phyloP scores from a whole-genome alignment of 1,140 invertebrate species.

The Bursaphelenchus mucronatus region DNA sequence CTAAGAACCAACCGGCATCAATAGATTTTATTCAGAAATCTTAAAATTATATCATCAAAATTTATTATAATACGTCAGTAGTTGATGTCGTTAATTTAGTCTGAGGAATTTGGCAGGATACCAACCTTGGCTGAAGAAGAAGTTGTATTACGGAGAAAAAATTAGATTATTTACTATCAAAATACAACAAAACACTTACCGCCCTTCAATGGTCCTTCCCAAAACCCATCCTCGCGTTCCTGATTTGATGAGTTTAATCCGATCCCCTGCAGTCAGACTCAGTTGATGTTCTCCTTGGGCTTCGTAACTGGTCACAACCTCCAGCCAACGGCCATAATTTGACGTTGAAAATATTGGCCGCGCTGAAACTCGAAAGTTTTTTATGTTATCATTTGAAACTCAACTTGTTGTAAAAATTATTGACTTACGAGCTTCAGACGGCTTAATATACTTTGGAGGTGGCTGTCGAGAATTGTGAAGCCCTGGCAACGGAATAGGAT shows the following conservation, averaged over 20 bases:
- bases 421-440: not conserved
- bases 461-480: slow-evolving; percentile 5
- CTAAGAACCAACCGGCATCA: too few relatives aligned
- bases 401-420: not conserved
- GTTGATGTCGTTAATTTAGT: not conserved
- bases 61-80: too few relatives aligned
- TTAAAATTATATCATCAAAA: too few relatives aligned
- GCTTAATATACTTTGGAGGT: slow-evolving; percentile 14
- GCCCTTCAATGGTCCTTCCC: slow-evolving; percentile 16
- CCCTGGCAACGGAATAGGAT: not conserved
- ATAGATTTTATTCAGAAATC: too few relatives aligned
- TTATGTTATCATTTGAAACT: not conserved
- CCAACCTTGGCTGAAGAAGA: slow-evolving; percentile 24
- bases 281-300: slow-evolving; percentile 23
- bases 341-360: slow-evolving; percentile 9
- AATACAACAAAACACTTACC: slow-evolving; percentile 9
- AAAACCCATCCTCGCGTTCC: slow-evolving; percentile 27
- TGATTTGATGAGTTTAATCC: slow-evolving; percentile 15
- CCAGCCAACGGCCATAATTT: slow-evolving; percentile 7
- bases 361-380: not conserved
- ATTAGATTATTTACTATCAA: not conserved
- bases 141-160: not conserved
- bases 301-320: slow-evolving; percentile 1
- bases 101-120: slow-evolving; percentile 24
- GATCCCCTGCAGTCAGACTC: slow-evolving; percentile 16